phyloP scores from a whole-genome alignment of 2,113 vertebrate species.

The Redunca redunca region DNA sequence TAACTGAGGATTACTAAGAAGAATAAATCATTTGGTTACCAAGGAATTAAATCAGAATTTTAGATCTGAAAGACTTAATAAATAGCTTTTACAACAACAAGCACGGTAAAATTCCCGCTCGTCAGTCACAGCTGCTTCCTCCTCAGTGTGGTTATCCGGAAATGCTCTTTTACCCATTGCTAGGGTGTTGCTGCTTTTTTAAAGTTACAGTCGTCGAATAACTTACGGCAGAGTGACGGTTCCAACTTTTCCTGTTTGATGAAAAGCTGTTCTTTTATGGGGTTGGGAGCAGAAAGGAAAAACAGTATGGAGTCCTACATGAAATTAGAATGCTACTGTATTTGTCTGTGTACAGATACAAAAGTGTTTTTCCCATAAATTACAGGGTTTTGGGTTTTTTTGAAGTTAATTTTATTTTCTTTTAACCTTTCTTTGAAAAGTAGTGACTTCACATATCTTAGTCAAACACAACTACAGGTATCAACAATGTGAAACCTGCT shows the following conservation, averaged over 20 bases:
- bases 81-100: background rate
- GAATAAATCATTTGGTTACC: background rate
- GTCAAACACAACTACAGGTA: background rate
- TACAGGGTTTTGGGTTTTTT: background rate
- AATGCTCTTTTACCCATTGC: background rate
- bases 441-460: background rate
- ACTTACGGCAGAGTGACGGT: background rate
- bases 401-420: background rate
- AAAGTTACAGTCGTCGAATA: background rate
- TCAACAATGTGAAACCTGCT: background rate
- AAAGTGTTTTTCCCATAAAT: background rate
- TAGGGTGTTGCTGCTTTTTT: background rate
- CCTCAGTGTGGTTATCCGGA: background rate
- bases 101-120: background rate
- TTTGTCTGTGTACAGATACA: background rate
- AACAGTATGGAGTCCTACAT: background rate
- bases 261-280: background rate
- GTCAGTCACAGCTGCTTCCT: background rate
- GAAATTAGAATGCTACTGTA: background rate
- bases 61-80: background rate
- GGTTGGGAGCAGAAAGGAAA: background rate
- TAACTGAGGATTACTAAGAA: background rate
- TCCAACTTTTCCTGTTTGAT: background rate
- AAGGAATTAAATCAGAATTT: background rate
- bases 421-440: background rate